phyloP scores from a whole-genome alignment of 2,113 vertebrate species.

The Corythornis vintsioides region DNA sequence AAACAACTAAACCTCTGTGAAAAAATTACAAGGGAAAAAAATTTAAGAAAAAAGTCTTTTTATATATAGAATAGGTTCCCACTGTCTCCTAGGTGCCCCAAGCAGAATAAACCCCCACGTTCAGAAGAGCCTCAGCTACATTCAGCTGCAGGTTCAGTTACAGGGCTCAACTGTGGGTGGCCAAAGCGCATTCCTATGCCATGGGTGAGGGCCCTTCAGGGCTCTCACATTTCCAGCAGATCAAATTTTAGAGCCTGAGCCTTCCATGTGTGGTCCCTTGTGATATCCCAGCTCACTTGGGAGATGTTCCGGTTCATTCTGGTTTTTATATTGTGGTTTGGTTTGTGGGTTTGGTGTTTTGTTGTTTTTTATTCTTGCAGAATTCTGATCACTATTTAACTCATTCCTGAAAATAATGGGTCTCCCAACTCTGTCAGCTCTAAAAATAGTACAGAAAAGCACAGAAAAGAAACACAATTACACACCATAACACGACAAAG shows the following conservation, averaged over 20 bases:
- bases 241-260: background rate
- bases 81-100: background rate
- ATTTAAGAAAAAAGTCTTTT: background rate
- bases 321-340: background rate
- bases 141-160: background rate
- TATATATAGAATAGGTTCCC: background rate
- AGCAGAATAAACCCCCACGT: background rate
- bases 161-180: background rate
- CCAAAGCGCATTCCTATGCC: background rate
- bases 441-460: background rate
- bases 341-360: background rate
- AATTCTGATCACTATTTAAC: background rate
- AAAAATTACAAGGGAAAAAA: background rate
- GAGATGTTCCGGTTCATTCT: background rate
- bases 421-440: background rate
- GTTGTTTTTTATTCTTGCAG: background rate
- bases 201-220: background rate
- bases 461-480: background rate
- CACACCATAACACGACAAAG: slow-evolving; percentile 88
- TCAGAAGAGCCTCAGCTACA: background rate
- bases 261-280: background rate
- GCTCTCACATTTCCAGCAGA: background rate
- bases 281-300: background rate
- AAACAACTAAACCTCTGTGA: no score
- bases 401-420: background rate